Conservation (phyloP, 2,113 vertebrate species). For the Oenanthe melanoleuca region DNA sequence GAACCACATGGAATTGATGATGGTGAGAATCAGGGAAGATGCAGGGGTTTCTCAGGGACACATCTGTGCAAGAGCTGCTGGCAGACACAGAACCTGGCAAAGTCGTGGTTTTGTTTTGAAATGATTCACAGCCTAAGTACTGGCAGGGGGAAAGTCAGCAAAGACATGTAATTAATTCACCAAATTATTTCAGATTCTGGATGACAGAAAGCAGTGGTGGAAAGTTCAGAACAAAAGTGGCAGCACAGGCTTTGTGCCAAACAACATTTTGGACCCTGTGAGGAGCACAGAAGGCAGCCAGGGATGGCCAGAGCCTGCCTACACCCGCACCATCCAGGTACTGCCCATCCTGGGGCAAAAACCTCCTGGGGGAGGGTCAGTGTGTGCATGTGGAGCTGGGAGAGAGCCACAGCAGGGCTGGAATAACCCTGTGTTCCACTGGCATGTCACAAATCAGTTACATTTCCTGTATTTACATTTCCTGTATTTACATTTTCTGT, state of each 20-base stretch:
- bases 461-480: no score
- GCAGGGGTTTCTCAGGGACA: background rate
- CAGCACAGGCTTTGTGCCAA: constrained; percentile 92
- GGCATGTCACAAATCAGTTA: rapidly evolving
- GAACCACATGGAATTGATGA: background rate
- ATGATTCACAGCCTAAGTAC: no score
- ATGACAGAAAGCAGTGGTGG: constrained; percentile 98
- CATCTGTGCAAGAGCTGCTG: background rate
- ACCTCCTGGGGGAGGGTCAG: rapidly evolving
- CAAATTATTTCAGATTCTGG: constrained; percentile 82
- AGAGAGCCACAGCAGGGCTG: background rate
- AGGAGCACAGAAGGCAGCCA: constrained; percentile 74
- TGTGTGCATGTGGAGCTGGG: background rate
- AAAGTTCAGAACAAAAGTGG: constrained; percentile 88
- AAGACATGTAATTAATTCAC: background rate
- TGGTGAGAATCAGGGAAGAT: background rate
- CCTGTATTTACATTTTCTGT: no score
- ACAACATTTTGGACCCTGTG: constrained; percentile 92
- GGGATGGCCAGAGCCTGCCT: constrained; percentile 82
- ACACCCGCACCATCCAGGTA: constrained; percentile 95
- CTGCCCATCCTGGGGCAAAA: background rate
- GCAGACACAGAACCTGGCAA: background rate
- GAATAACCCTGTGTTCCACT: background rate
- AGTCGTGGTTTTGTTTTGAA: background rate
- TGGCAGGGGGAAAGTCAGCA: background rate